These are phyloP conservation scores for Mus spicilegus DNA, from an alignment of 2,113 vertebrate genomes.

Conservation along the genomic window DNA sequence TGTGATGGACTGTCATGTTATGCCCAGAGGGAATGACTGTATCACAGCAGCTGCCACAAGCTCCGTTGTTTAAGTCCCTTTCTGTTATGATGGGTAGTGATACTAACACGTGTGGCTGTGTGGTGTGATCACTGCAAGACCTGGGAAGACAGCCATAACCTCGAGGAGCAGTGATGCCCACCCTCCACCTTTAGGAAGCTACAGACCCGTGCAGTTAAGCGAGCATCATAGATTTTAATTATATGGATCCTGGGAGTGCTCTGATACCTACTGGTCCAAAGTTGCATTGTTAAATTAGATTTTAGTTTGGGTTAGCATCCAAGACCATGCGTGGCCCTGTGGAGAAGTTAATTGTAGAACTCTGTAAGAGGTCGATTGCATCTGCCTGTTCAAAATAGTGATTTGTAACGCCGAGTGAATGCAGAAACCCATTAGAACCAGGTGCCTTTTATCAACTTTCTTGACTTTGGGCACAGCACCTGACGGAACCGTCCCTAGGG, in stretches of 20 bases:
- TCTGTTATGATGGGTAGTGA: background rate
- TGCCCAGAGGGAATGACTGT: background rate
- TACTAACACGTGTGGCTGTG: background rate
- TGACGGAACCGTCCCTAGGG: too few species aligned
- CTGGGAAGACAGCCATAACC: background rate
- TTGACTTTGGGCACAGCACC: too few species aligned
- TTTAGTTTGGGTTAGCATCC: background rate
- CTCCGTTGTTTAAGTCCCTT: background rate
- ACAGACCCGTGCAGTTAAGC: background rate
- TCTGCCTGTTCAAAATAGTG: background rate
- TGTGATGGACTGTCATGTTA: too few species aligned
- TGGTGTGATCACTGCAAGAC: background rate
- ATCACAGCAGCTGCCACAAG: background rate
- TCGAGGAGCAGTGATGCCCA: background rate
- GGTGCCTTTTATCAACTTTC: background rate
- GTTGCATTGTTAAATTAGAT: background rate
- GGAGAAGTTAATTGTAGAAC: background rate
- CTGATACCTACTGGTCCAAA: background rate
- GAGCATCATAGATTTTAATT: too few species aligned
- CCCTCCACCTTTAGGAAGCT: background rate
- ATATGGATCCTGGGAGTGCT: background rate
- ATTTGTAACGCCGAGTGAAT: background rate
- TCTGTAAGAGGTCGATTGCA: background rate
- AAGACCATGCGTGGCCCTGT: background rate
- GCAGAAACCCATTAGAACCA: background rate